phyloP scores from a whole-genome alignment of 2,888 invertebrate species.

The Hyposoter didymator region DNA sequence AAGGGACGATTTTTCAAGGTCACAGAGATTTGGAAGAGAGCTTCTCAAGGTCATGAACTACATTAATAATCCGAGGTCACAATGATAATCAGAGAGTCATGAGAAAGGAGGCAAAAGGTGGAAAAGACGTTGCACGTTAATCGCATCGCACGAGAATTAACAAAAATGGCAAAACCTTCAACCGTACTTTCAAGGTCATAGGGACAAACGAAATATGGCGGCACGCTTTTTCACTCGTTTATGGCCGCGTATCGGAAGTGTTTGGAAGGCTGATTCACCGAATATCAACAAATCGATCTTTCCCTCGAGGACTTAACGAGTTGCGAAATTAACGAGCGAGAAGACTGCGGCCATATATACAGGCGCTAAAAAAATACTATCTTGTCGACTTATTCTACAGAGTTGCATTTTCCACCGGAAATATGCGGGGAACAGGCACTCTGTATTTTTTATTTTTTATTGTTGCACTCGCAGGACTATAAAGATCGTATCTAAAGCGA shows the following conservation, averaged over 20 bases:
- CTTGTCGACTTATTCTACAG: conserved; percentile 27
- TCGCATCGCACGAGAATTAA: not conserved
- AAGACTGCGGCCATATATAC: conserved; percentile 22
- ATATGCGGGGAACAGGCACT: conserved; percentile 3
- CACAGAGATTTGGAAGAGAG: not conserved
- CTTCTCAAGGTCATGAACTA: not conserved
- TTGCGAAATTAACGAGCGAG: conserved; percentile 47
- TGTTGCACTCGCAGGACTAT: conserved; percentile 15
- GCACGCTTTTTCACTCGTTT: conserved; percentile 9
- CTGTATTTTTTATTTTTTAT: conserved; percentile 24
- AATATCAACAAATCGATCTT: conserved; percentile 56
- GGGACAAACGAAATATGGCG: not conserved
- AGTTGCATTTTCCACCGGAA: conserved; percentile 47
- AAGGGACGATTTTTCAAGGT: not conserved
- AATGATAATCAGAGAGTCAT: not conserved
- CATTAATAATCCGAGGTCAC: not conserved
- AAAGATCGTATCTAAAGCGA: conserved; percentile 45
- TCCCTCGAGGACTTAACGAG: conserved; percentile 13
- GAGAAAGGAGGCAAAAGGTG: not conserved
- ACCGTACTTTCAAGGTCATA: not conserved
- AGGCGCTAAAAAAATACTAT: conserved; percentile 16
- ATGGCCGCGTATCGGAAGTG: conserved; percentile 42
- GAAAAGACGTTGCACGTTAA: not conserved
- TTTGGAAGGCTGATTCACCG: conserved; percentile 45
- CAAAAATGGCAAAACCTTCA: not conserved